These are phyloP conservation scores for Neogale vison DNA, from an alignment of 2,113 vertebrate genomes.

Conservation along the genomic window DNA sequence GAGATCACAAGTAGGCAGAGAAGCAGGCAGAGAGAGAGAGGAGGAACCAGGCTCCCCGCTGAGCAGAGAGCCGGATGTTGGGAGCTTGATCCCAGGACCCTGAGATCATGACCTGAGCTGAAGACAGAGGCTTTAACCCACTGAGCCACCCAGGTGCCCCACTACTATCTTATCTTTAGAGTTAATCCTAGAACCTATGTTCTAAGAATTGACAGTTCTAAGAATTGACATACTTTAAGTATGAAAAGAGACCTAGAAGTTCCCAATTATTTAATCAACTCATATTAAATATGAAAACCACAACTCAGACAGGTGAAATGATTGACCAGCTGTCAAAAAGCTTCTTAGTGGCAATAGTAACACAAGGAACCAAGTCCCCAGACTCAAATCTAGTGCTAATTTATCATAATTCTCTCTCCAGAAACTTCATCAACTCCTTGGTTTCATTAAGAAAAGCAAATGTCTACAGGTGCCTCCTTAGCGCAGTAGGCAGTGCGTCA, in stretches of 20 bases:
- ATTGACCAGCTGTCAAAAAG: neutral
- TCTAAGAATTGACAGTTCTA: conserved; percentile 1
- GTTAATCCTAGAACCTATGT: neutral
- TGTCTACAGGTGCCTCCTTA: too few species aligned
- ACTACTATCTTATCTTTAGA: neutral
- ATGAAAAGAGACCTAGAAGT: neutral
- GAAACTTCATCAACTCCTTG: neutral
- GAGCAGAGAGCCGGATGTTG: too few species aligned
- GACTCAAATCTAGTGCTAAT: neutral
- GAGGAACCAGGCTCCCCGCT: too few species aligned
- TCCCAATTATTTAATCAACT: neutral
- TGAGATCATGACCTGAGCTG: too few species aligned
- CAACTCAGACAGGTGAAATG: neutral
- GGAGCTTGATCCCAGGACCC: too few species aligned
- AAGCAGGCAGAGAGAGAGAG: too few species aligned
- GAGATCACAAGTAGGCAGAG: too few species aligned
- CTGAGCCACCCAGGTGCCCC: too few species aligned
- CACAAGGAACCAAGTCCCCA: neutral
- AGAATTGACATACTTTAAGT: conserved; percentile 1
- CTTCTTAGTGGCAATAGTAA: neutral
- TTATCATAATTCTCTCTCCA: neutral
- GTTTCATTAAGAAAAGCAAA: neutral
- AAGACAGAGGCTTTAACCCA: too few species aligned
- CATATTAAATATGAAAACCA: neutral
- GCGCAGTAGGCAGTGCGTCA: too few species aligned